A percentile compares a stretch with the other conserved stretches of the same genome.
These are phyloP conservation scores for Ceraclea dissimilis DNA, from an alignment of 2,888 invertebrate species.

Conservation along the genomic window DNA sequence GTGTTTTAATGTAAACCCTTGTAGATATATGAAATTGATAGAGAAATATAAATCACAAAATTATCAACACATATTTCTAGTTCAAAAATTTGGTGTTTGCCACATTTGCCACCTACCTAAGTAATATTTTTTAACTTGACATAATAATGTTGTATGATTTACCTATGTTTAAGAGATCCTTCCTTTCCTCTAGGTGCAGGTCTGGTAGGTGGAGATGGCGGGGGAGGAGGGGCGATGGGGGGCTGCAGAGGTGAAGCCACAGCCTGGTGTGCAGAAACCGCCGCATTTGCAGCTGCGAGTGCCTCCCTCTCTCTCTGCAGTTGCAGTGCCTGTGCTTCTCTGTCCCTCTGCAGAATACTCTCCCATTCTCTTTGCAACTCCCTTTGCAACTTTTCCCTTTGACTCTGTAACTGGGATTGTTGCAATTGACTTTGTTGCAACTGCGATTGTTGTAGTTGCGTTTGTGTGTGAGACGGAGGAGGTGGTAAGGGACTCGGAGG, in stretches of 20 bases:
- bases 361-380: not conserved
- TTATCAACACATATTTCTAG: too few species aligned
- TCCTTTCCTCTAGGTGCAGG: constrained; percentile 45
- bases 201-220: constrained; percentile 20
- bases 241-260: constrained; percentile 34
- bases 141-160: too few species aligned
- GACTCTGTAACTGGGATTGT: too few species aligned
- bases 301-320: not conserved
- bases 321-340: not conserved
- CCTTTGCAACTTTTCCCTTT: not conserved
- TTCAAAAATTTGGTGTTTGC: too few species aligned
- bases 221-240: constrained; percentile 35
- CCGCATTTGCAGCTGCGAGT: not conserved
- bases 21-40: too few species aligned
- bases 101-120: too few species aligned
- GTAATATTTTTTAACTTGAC: too few species aligned
- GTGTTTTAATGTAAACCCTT: too few species aligned
- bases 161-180: constrained; percentile 50
- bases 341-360: not conserved
- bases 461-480: constrained; percentile 35
- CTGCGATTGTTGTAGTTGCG: constrained; percentile 30
- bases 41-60: too few species aligned
- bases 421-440: constrained; percentile 30
- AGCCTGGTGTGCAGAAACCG: not conserved
- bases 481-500: constrained; percentile 34